Base-by-base conservation (phyloP, 2,888 invertebrate species). In the Microctonus brassicae region DNA sequence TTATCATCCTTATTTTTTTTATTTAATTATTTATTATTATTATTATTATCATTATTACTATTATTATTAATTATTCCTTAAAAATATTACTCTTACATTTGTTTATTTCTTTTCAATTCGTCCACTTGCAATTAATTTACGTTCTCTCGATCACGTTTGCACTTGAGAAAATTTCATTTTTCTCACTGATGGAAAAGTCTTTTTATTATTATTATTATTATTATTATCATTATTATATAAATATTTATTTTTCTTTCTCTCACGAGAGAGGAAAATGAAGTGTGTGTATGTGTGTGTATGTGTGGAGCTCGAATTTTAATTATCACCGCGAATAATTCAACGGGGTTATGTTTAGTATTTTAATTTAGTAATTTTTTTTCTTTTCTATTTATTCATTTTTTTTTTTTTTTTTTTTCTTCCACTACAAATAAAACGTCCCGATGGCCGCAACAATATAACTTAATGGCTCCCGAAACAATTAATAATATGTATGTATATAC, bases 371-470 rank as follows among this genome's bases (percentile, higher is more conserved):
- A n/a, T 2, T 22, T 64, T 52, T n/a, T 42, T 47, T 22, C 52
- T 29, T 33, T 47, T 52, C 29, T 62, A 39, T 42, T 39, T 10
- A 24, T 13, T 42, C n/a, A 9, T 39, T 26, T 11, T 29, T 13
- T 42, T n/a, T 39, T 24, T 62, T 22, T 24, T 34, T n/a, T 11
- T 36, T 20, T 55, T 55, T 55, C 5, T 53, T 52, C 11, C n/a
- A 36, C 24, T 57, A 57, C 39, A 57, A 66, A 33, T 39, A 39
- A 36, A 57, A 24, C 39, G 17, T 24, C 7, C 33, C 26, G 26
- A 42, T 29, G 47, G 29, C 34, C 26, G n/a, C 57, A 66, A 66
- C 39, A 63, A 63, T 66, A 57, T 66, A 66, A 66, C 57, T 66
- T 57, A 24, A 66, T 66, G 66, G 39, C 22, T 39, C 33, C 22